phyloP scores from a whole-genome alignment of 2,888 invertebrate species.

The Dynastes grantii region DNA sequence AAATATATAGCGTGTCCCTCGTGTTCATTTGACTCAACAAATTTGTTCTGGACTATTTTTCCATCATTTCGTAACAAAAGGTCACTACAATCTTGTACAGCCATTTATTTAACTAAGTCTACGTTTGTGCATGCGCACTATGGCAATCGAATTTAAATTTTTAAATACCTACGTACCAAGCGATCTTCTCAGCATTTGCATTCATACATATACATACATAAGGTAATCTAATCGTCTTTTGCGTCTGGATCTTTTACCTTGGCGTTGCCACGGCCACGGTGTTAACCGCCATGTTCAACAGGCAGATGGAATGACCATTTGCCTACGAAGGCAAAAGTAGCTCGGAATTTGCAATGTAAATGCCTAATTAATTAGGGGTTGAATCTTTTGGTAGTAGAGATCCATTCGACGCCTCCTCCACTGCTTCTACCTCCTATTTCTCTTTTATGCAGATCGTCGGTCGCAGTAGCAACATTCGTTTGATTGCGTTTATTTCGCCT shows the following conservation, averaged over 20 bases:
- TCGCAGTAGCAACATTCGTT: neutral
- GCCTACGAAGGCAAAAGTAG: neutral
- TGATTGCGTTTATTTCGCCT: constrained; percentile 2
- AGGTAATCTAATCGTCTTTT: neutral
- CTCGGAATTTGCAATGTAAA: constrained; percentile 35
- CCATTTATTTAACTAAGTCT: too few relatives aligned
- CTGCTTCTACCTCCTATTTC: neutral
- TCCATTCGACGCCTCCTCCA: neutral
- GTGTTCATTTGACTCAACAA: too few relatives aligned
- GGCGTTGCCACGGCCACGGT: neutral
- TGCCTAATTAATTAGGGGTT: constrained; percentile 38
- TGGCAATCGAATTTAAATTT: too few relatives aligned
- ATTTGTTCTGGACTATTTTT: too few relatives aligned
- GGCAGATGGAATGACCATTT: constrained; percentile 17
- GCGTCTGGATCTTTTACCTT: neutral
- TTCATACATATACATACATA: neutral
- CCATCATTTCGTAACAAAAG: too few relatives aligned
- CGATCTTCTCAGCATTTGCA: neutral
- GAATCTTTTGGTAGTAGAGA: constrained; percentile 16
- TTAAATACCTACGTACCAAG: too few relatives aligned
- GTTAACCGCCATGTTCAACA: constrained; percentile 26
- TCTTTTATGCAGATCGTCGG: constrained; percentile 1
- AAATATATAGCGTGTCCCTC: too few relatives aligned
- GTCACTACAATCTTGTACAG: too few relatives aligned
- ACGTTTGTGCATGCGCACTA: too few relatives aligned